A percentile compares a stretch with the other conserved stretches of the same genome.
Conservation (phyloP, 2,888 invertebrate species). For the Melanophora roralis region DNA sequence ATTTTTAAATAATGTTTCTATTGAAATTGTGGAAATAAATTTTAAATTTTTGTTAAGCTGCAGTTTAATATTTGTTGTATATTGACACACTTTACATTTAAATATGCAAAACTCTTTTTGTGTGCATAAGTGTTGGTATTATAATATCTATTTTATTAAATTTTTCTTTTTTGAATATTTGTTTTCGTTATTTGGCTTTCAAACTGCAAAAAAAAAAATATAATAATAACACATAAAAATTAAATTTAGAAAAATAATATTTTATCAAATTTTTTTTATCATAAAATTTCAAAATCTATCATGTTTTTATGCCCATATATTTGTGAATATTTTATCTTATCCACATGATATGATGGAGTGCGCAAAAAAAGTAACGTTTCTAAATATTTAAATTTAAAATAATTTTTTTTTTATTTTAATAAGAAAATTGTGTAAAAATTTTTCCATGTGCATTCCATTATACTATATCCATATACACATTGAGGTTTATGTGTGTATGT, state of each 20-base stretch:
- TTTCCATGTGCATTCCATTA: no score
- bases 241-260: conserved; percentile 12
- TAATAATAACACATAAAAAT: conserved; percentile 16
- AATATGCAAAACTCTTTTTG: no score
- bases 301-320: background rate
- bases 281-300: conserved; percentile 14
- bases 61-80: background rate
- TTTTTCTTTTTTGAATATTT: background rate
- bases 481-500: conserved; percentile 9
- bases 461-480: no score
- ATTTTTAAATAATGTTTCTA: conserved; percentile 8
- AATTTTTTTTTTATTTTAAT: no score
- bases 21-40: conserved; percentile 32
- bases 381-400: no score
- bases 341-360: background rate
- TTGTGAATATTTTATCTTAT: background rate
- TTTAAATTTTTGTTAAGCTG: conserved; percentile 25
- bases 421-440: no score
- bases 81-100: background rate
- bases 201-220: background rate
- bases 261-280: conserved; percentile 1
- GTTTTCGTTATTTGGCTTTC: conserved; percentile 25
- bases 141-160: background rate
- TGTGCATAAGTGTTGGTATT: background rate
- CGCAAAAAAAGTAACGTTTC: no score